These are phyloP conservation scores for Rhabditoides inermis DNA, from an alignment of 2,888 invertebrate species.

Conservation along the genomic window DNA sequence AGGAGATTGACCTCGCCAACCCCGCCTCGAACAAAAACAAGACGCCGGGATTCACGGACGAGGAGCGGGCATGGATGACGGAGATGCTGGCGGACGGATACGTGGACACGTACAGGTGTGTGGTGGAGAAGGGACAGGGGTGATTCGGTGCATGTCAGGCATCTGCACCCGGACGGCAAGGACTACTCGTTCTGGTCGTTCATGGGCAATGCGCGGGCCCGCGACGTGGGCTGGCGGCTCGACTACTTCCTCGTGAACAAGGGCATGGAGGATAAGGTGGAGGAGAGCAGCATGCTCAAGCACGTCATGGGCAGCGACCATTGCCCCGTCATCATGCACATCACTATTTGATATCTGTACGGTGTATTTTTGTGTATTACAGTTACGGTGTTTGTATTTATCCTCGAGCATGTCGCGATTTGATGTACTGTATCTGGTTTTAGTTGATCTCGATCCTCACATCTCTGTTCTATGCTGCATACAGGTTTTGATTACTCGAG, in stretches of 20 bases:
- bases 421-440: too few species aligned
- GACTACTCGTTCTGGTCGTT: slow-evolving; percentile 91
- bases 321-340: slow-evolving; percentile 77
- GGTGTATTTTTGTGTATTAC: background rate
- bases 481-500: too few species aligned
- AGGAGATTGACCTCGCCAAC: slow-evolving; percentile 85
- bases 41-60: slow-evolving; percentile 87
- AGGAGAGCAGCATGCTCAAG: slow-evolving; percentile 72
- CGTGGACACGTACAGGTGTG: slow-evolving; percentile 65
- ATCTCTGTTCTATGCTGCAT: too few species aligned
- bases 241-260: slow-evolving; percentile 89
- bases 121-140: background rate
- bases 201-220: slow-evolving; percentile 74
- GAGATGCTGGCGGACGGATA: slow-evolving; percentile 69
- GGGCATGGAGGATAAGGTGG: slow-evolving; percentile 66
- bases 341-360: slow-evolving; percentile 59
- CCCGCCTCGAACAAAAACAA: slow-evolving; percentile 77
- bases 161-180: slow-evolving; percentile 73
- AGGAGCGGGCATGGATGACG: slow-evolving; percentile 84
- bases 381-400: too few species aligned
- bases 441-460: too few species aligned
- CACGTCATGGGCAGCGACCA: slow-evolving; percentile 87
- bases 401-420: too few species aligned
- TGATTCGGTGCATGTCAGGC: too few species aligned
- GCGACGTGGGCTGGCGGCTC: slow-evolving; percentile 90